Evolutionary conservation across 2,797 vertebrate species (phyloP).

Genomic region (Dendrocincla tyrannina): DNA sequence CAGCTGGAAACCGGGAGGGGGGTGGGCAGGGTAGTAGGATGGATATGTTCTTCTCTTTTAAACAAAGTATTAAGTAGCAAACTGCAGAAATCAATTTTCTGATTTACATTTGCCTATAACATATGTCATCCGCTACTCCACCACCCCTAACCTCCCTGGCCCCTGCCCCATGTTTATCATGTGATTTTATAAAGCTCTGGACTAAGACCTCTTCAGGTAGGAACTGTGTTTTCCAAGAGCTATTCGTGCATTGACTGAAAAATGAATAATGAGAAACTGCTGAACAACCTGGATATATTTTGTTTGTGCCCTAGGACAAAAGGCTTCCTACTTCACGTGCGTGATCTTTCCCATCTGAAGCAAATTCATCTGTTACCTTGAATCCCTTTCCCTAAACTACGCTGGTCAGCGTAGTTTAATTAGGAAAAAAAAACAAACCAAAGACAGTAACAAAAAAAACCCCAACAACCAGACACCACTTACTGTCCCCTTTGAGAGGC

Average conservation of each 20-base stretch:
- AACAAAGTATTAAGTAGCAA: background rate
- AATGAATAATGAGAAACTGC: background rate
- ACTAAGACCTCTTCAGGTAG: background rate
- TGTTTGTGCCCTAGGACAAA: background rate
- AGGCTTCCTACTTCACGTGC: background rate
- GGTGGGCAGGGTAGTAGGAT: accelerated
- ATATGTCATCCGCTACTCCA: background rate
- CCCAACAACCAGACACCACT: background rate
- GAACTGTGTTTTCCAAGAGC: background rate
- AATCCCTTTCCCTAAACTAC: background rate
- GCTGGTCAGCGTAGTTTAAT: background rate
- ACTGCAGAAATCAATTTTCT: background rate
- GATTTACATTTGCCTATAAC: background rate
- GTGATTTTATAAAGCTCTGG: background rate
- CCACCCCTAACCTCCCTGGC: no score
- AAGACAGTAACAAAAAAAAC: background rate
- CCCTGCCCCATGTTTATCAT: background rate
- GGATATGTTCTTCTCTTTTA: background rate
- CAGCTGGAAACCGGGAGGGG: background rate
- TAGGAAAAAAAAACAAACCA: background rate
- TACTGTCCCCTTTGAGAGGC: background rate
- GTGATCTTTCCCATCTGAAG: background rate
- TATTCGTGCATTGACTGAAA: background rate
- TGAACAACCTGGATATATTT: background rate
- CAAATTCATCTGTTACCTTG: background rate